Base-by-base conservation (phyloP, 2,888 invertebrate genomes). In the Slavum lentiscoides region DNA sequence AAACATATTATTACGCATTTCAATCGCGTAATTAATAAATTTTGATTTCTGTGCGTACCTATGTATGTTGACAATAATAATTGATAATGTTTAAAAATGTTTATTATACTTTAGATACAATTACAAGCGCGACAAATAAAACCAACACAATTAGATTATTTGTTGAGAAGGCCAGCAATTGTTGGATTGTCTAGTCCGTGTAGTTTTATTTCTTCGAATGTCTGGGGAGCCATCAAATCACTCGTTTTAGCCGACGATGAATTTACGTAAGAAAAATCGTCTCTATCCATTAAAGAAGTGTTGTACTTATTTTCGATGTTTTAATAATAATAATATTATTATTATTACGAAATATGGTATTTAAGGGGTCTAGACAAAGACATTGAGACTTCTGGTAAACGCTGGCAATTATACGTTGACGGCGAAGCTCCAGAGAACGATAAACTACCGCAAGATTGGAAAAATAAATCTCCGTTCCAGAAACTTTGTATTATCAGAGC, bases 371-470 rank as follows among this genome's bases (percentile, higher is more conserved):
- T 97, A 0, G 97, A 97, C 85, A 92, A 94, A 84, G 97, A 97
- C 86, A 93, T 97, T 83, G 96, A 96, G 87, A 94, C 94, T 0
- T 95, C 96, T 0, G 90, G 92, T 1, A 97, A 96, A 86, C 89
- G 94, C 86, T 98, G 97, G 97, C 92, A 93, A 85, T 96, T 95
- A 86, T 95, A 95, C 85, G 92, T 94, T 0, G 96, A 97, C 84
- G 93, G 94, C 30, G 97, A 97, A 86, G 92, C 92, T 82, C 97
- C 97, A 0, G 97, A 98, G 87, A 92, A 93, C 85, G 97, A 97
- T 86, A 96, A 95, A 86, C 90, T 97, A 84, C 97, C 97, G 0
- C 96, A 96, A 82, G 97, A 97, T 85, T 98, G 97, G 97, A 97
- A 97, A 86, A 93, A 93, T 85, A 97, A 96, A 86, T 89, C 91